These are phyloP conservation scores for Acromyrmex echinatior DNA, from an alignment of 1,140 invertebrate species.

Conservation along the genomic window DNA sequence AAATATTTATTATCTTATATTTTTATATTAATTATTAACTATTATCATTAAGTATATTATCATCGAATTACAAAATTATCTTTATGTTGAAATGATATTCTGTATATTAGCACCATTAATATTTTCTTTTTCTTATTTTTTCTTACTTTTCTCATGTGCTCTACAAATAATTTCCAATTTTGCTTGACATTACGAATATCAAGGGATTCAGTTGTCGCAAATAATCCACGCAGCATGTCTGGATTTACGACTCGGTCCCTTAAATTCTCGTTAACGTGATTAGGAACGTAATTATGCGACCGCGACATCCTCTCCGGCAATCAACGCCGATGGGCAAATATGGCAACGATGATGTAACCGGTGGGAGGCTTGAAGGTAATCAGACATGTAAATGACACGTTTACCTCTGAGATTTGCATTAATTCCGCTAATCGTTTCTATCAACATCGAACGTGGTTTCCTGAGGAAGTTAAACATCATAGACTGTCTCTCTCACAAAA, in stretches of 20 bases:
- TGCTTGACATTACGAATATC: not conserved
- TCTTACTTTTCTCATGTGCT: not conserved
- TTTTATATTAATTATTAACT: not conserved
- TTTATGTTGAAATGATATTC: not conserved
- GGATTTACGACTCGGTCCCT: constrained; percentile 47
- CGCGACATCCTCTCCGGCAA: constrained; percentile 52
- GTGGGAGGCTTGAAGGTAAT: constrained; percentile 59
- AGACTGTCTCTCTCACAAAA: not conserved
- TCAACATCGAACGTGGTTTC: constrained; percentile 21
- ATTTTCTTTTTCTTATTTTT: not conserved
- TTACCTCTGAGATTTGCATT: constrained; percentile 70
- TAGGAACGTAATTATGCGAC: constrained; percentile 64
- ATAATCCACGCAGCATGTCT: constrained; percentile 9
- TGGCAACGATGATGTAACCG: constrained; percentile 62
- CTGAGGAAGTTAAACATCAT: constrained; percentile 5
- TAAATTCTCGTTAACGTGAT: constrained; percentile 60
- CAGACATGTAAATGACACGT: constrained; percentile 68
- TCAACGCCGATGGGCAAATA: constrained; percentile 63
- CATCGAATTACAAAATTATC: not conserved
- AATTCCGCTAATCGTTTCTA: constrained; percentile 64
- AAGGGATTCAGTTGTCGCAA: constrained; percentile 25
- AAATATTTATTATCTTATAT: not conserved
- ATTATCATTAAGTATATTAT: not conserved
- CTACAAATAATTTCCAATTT: constrained; percentile 7
- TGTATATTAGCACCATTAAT: not conserved